A percentile compares a stretch with the other conserved stretches of the same genome.
These are phyloP conservation scores for Synchiropus splendidus DNA, from an alignment of 2,113 vertebrate genomes.

Conservation along the genomic window DNA sequence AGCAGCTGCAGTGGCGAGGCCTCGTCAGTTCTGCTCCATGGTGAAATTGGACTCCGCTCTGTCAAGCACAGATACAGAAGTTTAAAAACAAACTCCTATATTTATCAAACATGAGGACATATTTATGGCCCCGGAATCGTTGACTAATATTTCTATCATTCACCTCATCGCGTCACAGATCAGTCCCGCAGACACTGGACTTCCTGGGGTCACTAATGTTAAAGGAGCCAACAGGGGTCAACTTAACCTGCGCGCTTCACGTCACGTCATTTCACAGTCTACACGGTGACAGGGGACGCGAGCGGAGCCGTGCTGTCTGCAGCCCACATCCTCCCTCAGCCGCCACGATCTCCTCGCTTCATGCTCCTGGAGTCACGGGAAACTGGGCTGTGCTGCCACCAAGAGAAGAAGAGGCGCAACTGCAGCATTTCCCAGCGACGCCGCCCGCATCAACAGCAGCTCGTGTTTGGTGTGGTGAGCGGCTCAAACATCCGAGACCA, in stretches of 20 bases:
- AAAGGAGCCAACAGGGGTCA: too few relatives aligned
- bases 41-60: slow-evolving; percentile 60
- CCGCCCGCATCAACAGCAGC: slow-evolving; percentile 1
- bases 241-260: slow-evolving; percentile 1
- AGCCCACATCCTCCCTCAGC: slow-evolving; percentile 4
- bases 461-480: not conserved
- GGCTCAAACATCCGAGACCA: not conserved
- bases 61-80: slow-evolving; percentile 14
- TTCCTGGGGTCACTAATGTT: too few relatives aligned
- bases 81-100: too few relatives aligned
- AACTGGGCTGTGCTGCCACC: slow-evolving; percentile 46
- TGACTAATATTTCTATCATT: too few relatives aligned
- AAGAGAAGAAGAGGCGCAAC: slow-evolving; percentile 26
- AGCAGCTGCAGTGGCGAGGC: not conserved
- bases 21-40: slow-evolving; percentile 50
- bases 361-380: not conserved
- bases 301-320: slow-evolving; percentile 1
- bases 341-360: too few relatives aligned
- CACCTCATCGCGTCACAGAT: too few relatives aligned
- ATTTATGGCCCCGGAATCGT: too few relatives aligned
- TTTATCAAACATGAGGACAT: too few relatives aligned
- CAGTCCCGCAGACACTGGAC: too few relatives aligned
- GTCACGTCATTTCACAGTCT: slow-evolving; percentile 2
- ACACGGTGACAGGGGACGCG: not conserved
- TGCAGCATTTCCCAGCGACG: too few relatives aligned